Percentiles rank a stretch among this genome's conserved stretches.
phyloP scores from a whole-genome alignment of 2,797 vertebrate species.

The Tamandua tetradactyla region DNA sequence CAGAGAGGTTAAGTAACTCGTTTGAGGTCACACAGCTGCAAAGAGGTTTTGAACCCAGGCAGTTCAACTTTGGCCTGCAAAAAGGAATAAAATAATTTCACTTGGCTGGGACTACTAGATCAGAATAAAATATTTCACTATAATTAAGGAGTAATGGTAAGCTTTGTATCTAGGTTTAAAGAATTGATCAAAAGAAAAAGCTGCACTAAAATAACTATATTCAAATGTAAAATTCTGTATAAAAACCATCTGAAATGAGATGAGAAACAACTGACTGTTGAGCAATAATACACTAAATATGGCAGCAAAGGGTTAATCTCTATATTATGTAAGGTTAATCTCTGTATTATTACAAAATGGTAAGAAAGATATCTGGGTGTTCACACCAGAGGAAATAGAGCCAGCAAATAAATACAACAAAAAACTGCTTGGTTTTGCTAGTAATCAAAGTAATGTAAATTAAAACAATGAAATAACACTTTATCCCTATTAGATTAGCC shows the following conservation, averaged over 20 bases:
- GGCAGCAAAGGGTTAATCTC: neutral
- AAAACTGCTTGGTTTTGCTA: neutral
- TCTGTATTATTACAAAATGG: too few relatives aligned
- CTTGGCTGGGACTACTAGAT: neutral
- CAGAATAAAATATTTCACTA: slow-evolving; percentile 12
- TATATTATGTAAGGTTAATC: neutral
- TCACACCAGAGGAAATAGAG: neutral
- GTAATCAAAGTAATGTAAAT: neutral
- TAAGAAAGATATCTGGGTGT: neutral
- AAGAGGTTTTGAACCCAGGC: neutral
- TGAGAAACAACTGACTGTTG: neutral
- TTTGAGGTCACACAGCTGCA: neutral
- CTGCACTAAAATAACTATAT: neutral
- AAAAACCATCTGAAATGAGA: neutral
- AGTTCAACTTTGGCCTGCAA: neutral
- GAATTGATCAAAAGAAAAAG: neutral
- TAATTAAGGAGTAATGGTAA: neutral
- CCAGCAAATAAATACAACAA: neutral
- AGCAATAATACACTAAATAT: neutral
- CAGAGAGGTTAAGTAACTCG: neutral
- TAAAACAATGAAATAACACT: neutral
- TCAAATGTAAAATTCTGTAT: neutral
- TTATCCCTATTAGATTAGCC: neutral
- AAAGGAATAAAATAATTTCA: neutral
- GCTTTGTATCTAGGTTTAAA: neutral